phyloP scores from a whole-genome alignment of 2,888 invertebrate genomes.

The Microctonus hyperodae region DNA sequence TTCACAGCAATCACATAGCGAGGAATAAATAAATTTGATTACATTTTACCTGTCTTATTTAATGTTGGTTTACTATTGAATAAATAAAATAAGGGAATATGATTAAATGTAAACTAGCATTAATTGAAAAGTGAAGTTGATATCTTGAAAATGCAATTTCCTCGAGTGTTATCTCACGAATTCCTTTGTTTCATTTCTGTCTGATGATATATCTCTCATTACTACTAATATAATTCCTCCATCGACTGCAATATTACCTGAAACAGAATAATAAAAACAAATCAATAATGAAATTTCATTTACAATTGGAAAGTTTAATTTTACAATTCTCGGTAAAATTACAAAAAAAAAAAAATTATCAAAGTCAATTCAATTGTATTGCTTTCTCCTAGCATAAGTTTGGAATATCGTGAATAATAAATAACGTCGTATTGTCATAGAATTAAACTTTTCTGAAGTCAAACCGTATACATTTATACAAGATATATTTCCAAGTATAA shows the following conservation, averaged over 20 bases:
- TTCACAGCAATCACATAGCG: too few relatives aligned
- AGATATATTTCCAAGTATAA: constrained; percentile 7
- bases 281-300: not conserved
- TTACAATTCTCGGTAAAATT: not conserved
- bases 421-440: constrained; percentile 5
- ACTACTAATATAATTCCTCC: not conserved
- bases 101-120: not conserved
- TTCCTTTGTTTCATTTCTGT: not conserved
- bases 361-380: not conserved
- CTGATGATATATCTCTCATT: not conserved
- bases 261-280: constrained; percentile 11
- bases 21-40: too few relatives aligned
- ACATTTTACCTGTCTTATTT: too few relatives aligned
- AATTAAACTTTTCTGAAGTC: not conserved
- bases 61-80: too few relatives aligned
- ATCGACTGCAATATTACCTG: constrained; percentile 6
- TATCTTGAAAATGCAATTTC: not conserved
- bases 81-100: not conserved
- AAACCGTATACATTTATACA: constrained; percentile 2
- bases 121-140: not conserved
- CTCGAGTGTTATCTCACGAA: constrained; percentile 13
- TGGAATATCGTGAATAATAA: constrained; percentile 15
- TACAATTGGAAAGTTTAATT: not conserved
- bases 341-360: not conserved
- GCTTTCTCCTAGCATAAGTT: constrained; percentile 12